Evolutionary conservation across 2,113 vertebrate genomes (phyloP), one percentile per base, ranked within the genome.

Genomic region (Centropus unirufus): DNA sequence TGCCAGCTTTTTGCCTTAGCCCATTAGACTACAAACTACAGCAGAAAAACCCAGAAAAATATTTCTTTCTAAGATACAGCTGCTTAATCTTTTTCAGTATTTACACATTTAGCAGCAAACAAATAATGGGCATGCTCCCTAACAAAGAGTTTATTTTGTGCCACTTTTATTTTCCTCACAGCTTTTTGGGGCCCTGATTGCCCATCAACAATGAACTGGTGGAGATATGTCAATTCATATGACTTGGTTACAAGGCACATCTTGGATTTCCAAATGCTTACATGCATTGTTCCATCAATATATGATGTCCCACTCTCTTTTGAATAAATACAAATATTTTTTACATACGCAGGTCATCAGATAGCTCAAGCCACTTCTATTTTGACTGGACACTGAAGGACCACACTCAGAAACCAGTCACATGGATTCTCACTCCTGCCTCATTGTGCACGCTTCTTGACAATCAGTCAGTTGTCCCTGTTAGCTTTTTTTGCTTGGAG

Each of bases 271-370:
- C 62, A 92, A 40, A 61, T 93, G 72, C 85, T 90, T 94, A 74
- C 68, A 21, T 81, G 62, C 84, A 83, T 87, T 95, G 92, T 94
- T 95, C 84, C 85, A 54, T 90, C 82, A 83, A 64, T 92, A 47
- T 82, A 51, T 69, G 62, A 49, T 83, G 63, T 84, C 92, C 91
- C 82, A 63, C 64, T 94, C 92, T 79, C 86, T 93, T 95, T 90
- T 93, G 83, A 92, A 75, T 88, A 76, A 96, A 81, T 82, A 96
- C 75, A 87, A 96, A 83, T 93, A 95, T 89, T 97, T 97, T 97
- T 96, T 90, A 86, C 93, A 92, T 91, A 76, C 49, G 55, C 83
- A 93, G 90, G 93, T 94, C 96, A 96, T 36, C 77, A 87, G 83
- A 91, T 80, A 89, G 77, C 80, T 83, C 76, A 75, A 90, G 80